Evolutionary conservation across 2,888 invertebrate species (phyloP), one percentile per base, ranked within the genome.

Genomic region (Miltochrista miniata): DNA sequence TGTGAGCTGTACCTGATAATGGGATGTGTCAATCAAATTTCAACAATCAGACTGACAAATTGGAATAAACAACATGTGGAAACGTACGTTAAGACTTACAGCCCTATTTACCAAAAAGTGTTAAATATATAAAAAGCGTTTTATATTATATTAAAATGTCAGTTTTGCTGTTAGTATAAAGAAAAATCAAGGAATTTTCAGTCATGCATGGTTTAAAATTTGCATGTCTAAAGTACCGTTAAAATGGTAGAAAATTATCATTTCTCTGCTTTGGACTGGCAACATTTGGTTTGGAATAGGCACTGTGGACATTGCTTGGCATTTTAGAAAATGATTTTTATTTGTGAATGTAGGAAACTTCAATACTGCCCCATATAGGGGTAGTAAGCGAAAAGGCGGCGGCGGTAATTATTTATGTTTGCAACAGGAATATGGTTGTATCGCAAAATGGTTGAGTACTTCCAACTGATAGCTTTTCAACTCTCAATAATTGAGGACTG

Each of bases 1-100:
- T 65, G 56, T 68, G 46, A 54, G 54, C 55, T 49, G 65, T 56
- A 58, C 61, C 54, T 68, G 65, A 61, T 68, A 61, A 24, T 42
- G 31, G 51, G 18, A n/a, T 48, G 55, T 39, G 30, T 56, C 51
- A 35, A 49, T 54, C 55, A 48, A n/a, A 33, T 51, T 34, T 38
- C 54, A 47, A 48, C 54, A 42, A 39, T 54, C 51, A 51, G 37
- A 51, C 38, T 43, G 35, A 15, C 46, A 34, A n/a, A 29, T 35
- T 35, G 30, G 35, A 35, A 36, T 24, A 39, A 36, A 29, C 35
- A 41, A 48, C 41, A 31, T 33, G 9, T 24, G 18, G 18, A 24
- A 24, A 24, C 18, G 18, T 4, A 24, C 18, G 3, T 24, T 24
- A 24, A 2, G 5, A 24, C 18, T 24, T 24, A 24, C 2, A 24